These are phyloP conservation scores for Leuciscus waleckii DNA, from an alignment of 2,797 vertebrate genomes.

Conservation along the genomic window DNA sequence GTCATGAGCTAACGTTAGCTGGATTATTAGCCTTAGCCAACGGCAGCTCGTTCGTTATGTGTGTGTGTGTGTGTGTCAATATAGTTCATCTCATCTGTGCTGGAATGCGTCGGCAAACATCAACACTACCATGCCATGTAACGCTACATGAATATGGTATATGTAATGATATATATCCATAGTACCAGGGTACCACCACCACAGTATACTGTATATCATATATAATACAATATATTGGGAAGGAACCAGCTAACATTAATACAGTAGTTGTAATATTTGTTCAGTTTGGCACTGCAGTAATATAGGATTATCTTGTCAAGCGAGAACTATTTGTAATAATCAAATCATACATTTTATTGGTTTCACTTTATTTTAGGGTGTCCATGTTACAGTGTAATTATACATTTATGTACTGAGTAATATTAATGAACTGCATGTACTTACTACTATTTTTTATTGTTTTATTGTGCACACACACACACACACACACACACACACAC, in stretches of 20 bases:
- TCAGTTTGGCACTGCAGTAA: no score
- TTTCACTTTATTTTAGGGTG: no score
- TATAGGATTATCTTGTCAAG: not conserved
- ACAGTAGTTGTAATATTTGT: not conserved
- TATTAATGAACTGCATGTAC: not conserved
- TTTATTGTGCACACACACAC: not conserved
- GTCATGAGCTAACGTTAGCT: not conserved
- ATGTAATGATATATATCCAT: not conserved
- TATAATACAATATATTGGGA: no score
- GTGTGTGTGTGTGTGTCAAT: not conserved
- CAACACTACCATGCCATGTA: not conserved
- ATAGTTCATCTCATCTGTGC: not conserved
- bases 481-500: no score
- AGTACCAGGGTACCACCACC: no score
- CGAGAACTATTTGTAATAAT: not conserved
- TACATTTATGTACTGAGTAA: not conserved
- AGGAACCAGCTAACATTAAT: not conserved
- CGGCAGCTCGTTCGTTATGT: no score
- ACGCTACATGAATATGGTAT: no score
- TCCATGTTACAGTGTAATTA: not conserved
- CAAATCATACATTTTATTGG: not conserved
- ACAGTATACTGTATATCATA: no score
- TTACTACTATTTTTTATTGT: not conserved
- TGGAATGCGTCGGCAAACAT: not conserved
- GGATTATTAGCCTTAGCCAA: no score